Conservation (phyloP, 2,888 invertebrate species). For the Bursaphelenchus okinawaensis region DNA sequence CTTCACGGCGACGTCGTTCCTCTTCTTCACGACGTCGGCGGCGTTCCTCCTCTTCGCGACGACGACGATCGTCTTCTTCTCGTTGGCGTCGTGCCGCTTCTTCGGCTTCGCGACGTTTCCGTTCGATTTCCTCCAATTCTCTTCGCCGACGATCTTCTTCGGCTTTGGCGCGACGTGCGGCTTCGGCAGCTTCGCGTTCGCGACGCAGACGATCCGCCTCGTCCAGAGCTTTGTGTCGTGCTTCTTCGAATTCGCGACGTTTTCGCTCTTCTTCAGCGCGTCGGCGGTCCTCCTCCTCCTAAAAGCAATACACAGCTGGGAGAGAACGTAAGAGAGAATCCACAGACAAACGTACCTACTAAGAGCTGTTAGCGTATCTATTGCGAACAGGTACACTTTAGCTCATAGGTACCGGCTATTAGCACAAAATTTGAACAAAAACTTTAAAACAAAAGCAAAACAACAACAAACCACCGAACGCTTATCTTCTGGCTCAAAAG, state of each 20-base stretch:
- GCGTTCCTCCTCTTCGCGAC: constrained; percentile 29
- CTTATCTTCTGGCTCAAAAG: background rate
- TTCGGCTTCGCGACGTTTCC: constrained; percentile 42
- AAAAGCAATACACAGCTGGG: constrained; percentile 27
- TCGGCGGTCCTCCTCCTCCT: constrained; percentile 57
- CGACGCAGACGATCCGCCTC: constrained; percentile 54
- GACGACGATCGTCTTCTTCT: constrained; percentile 30
- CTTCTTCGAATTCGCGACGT: constrained; percentile 56
- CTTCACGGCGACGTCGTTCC: constrained; percentile 31
- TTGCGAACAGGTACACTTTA: too few species aligned
- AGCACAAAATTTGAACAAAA: background rate
- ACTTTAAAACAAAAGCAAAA: background rate
- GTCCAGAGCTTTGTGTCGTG: constrained; percentile 54
- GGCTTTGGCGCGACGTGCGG: constrained; percentile 40
- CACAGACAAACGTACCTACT: constrained; percentile 3
- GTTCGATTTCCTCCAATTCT: constrained; percentile 43
- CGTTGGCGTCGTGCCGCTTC: constrained; percentile 49
- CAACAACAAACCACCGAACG: background rate
- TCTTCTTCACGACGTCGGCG: constrained; percentile 41
- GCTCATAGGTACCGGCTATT: too few species aligned
- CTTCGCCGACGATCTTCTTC: constrained; percentile 49
- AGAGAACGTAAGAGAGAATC: background rate
- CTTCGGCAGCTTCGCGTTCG: constrained; percentile 56
- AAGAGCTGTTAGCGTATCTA: background rate
- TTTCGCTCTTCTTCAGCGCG: constrained; percentile 55